Base-by-base conservation (phyloP, 53 echinoderm and acorn worm species). In the Hippasteria phrygiana region DNA sequence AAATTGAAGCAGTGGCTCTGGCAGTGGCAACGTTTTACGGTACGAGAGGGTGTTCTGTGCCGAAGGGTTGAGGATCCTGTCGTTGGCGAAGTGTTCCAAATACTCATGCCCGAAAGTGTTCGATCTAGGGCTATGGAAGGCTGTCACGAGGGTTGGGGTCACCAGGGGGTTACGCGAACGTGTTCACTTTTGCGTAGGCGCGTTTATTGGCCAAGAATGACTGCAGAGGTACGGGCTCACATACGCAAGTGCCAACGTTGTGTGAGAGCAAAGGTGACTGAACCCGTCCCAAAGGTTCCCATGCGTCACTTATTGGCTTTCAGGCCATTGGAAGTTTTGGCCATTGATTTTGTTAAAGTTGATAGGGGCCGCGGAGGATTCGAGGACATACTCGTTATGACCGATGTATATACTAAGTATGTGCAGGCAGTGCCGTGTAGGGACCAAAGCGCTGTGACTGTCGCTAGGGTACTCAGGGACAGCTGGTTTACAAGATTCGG, bases 401-500 rank as follows among this genome's bases (percentile, higher is more conserved):
- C 94, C 12, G 92, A 92, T 41, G 88, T 88, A 5, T 88, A 72
- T 40, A 92, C 92, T 1, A 92, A 88, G 31, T 92, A 22, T 34
- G 92, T 90, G 5, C 93, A 93, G 48, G 96, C 93, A 0, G 74
- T 93, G 7, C 93, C 93, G 1, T 90, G 94, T 24, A 45, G 75
- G 29, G 90, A 94, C 55, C 96, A 96, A 74, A 48, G 39, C 27
- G 93, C 96, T 0, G 35, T 47, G 11, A 93, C 92, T 37, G 93
- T 96, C 7, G 96, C 96, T 1, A 90, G 65, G 46, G 85, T 71
- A 1, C 67, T 92, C 0, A 78, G 83, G 28, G 69, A 90, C 0
- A 75, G 92, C 32, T 96, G 93, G 92, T 96, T 96, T 74, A 79
- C 88, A 2, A 71, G 87, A 9, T 94, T 90, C 87, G 96, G 96